A percentile compares a stretch with the other conserved stretches of the same genome.
Evolutionary conservation across 92 coral and sea anemone genomes (phyloP).

Genomic region (Parazoanthus swiftii): DNA sequence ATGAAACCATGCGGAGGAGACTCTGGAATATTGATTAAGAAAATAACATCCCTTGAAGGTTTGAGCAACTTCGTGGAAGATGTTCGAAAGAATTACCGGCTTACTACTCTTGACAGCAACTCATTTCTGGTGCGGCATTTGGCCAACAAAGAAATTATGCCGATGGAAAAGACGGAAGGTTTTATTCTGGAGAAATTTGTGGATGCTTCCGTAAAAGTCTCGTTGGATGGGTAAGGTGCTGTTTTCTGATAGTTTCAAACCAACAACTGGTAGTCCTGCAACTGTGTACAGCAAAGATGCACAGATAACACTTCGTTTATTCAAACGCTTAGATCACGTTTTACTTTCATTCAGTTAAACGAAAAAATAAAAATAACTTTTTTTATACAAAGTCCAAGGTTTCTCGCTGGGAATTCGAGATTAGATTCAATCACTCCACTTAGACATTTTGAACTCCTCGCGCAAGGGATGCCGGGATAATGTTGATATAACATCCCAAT

Average conservation of each 20-base stretch:
- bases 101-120: not conserved
- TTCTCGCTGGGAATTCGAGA: too few species aligned
- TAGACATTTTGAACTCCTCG: too few species aligned
- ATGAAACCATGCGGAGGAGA: not conserved
- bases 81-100: not conserved
- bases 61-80: slow-evolving; percentile 2
- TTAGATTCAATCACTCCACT: too few species aligned
- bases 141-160: not conserved
- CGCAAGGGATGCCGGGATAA: too few species aligned
- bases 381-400: too few species aligned
- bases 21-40: not conserved
- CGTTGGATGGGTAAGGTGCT: not conserved
- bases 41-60: slow-evolving; percentile 10
- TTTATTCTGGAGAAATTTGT: not conserved
- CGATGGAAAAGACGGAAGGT: slow-evolving; percentile 1
- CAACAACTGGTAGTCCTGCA: not conserved
- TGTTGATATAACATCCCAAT: too few species aligned
- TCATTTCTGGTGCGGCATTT: not conserved
- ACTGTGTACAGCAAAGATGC: too few species aligned
- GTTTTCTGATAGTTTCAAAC: not conserved
- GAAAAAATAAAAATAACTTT: too few species aligned
- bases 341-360: too few species aligned
- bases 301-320: too few species aligned
- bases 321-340: too few species aligned
- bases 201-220: not conserved